These are phyloP conservation scores for Epizoanthus scotinus DNA, from an alignment of 92 coral and sea anemone genomes.

Conservation along the genomic window DNA sequence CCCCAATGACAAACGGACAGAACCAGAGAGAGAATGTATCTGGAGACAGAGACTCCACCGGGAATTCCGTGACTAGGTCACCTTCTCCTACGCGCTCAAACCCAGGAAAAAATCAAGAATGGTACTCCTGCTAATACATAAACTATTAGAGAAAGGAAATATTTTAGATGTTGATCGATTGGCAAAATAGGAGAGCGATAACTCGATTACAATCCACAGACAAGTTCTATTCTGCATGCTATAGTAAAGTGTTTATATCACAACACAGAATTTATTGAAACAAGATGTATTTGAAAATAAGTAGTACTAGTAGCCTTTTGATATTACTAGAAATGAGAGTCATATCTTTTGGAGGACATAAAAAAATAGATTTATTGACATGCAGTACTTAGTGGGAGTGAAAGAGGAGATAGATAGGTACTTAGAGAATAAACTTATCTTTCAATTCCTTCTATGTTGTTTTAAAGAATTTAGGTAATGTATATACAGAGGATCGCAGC, in stretches of 20 bases:
- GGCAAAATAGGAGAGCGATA: neutral
- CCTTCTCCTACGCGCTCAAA: constrained; percentile 66
- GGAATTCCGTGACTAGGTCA: constrained; percentile 59
- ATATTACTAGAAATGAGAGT: neutral
- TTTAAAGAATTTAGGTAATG: neutral
- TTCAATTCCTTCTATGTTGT: neutral
- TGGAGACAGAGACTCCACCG: constrained; percentile 63
- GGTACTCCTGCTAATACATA: constrained; percentile 70
- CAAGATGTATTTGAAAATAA: neutral
- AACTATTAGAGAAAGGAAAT: neutral
- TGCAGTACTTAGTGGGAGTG: neutral
- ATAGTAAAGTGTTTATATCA: constrained; percentile 3
- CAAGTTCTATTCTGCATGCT: constrained; percentile 1
- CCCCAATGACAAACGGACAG: constrained; percentile 78
- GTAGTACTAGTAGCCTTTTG: neutral
- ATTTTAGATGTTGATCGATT: neutral
- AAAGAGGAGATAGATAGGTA: constrained; percentile 11
- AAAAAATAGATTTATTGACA: constrained; percentile 11
- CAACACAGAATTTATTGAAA: constrained; percentile 1
- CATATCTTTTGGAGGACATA: neutral
- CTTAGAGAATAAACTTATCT: neutral
- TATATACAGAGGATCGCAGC: constrained; percentile 6
- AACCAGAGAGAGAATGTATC: constrained; percentile 46
- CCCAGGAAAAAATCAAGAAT: constrained; percentile 65
- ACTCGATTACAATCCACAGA: constrained; percentile 11